Evolutionary conservation across 2,888 invertebrate genomes (phyloP).

Genomic region (Neoaliturus tenellus): DNA sequence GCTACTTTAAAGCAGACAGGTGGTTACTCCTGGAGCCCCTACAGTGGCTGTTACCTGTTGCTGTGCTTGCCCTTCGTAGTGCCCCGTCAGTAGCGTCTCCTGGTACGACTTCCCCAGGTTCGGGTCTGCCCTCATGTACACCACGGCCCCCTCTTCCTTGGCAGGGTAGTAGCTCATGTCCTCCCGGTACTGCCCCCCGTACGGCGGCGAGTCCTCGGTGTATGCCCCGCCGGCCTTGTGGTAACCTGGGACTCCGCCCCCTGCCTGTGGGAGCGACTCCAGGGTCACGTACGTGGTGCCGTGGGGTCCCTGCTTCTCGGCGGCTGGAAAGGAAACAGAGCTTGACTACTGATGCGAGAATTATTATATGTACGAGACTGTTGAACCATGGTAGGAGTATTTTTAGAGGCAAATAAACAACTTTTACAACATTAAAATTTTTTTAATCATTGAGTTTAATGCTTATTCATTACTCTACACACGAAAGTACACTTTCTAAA

Average conservation of each 20-base stretch:
- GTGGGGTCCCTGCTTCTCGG: slow-evolving; percentile 34
- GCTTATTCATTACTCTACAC: too few species aligned
- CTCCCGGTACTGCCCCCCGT: slow-evolving; percentile 20
- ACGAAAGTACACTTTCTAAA: too few species aligned
- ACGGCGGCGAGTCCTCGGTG: slow-evolving; percentile 39
- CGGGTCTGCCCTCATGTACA: slow-evolving; percentile 39
- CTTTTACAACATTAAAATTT: too few species aligned
- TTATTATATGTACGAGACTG: too few species aligned
- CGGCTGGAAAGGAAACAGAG: not conserved
- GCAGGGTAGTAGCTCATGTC: slow-evolving; percentile 23
- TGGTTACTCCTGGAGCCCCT: too few species aligned
- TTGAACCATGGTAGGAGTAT: too few species aligned
- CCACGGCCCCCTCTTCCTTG: slow-evolving; percentile 40
- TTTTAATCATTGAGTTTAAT: too few species aligned
- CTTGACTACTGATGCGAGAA: too few species aligned
- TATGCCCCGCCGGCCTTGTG: slow-evolving; percentile 37
- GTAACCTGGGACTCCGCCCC: slow-evolving; percentile 14
- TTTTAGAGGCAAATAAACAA: too few species aligned
- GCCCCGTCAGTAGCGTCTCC: not conserved
- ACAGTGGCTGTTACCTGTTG: too few species aligned
- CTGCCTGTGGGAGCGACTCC: slow-evolving; percentile 43
- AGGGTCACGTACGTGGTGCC: slow-evolving; percentile 55
- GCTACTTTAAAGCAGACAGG: too few species aligned
- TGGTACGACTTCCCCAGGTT: slow-evolving; percentile 34
- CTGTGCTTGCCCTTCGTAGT: slow-evolving; percentile 25